A percentile compares a stretch with the other conserved stretches of the same genome.
Evolutionary conservation across 2,888 invertebrate species (phyloP).

Genomic region (Actias luna): DNA sequence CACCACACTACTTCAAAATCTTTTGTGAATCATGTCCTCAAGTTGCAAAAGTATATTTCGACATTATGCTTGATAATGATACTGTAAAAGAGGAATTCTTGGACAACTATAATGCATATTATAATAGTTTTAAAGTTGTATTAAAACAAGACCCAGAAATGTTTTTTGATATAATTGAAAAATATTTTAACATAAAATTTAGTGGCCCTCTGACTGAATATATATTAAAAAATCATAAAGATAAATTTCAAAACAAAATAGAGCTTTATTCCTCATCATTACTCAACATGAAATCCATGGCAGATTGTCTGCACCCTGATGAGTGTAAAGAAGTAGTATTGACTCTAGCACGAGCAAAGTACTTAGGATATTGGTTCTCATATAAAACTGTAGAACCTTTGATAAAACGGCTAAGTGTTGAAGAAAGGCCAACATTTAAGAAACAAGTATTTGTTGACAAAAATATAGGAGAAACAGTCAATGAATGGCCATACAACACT

Average conservation of each 20-base stretch:
- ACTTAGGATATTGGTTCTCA: conserved; percentile 42
- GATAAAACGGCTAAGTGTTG: conserved; percentile 30
- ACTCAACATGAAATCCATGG: conserved; percentile 46
- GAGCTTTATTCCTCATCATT: conserved; percentile 50
- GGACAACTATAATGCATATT: conserved; percentile 33
- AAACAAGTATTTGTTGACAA: conserved; percentile 42
- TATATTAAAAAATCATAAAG: conserved; percentile 45
- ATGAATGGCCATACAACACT: conserved; percentile 39
- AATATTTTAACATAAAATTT: conserved; percentile 39
- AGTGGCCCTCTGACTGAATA: conserved; percentile 41
- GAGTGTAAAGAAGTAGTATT: conserved; percentile 50
- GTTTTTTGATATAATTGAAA: conserved; percentile 51
- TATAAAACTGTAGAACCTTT: conserved; percentile 49
- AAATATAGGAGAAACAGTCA: conserved; percentile 26
- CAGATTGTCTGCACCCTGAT: conserved; percentile 38
- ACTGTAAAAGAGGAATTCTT: conserved; percentile 35
- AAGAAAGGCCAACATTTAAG: conserved; percentile 34
- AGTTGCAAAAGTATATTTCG: conserved; percentile 48
- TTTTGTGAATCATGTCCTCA: conserved; percentile 49
- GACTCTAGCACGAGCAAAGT: conserved; percentile 48
- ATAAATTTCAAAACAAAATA: conserved; percentile 43
- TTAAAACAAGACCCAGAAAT: conserved; percentile 45
- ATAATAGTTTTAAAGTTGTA: conserved; percentile 41
- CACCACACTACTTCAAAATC: conserved; percentile 45
- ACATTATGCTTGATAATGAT: conserved; percentile 36